These are phyloP conservation scores for Salarias fasciatus DNA, from an alignment of 2,797 vertebrate species.

Conservation along the genomic window DNA sequence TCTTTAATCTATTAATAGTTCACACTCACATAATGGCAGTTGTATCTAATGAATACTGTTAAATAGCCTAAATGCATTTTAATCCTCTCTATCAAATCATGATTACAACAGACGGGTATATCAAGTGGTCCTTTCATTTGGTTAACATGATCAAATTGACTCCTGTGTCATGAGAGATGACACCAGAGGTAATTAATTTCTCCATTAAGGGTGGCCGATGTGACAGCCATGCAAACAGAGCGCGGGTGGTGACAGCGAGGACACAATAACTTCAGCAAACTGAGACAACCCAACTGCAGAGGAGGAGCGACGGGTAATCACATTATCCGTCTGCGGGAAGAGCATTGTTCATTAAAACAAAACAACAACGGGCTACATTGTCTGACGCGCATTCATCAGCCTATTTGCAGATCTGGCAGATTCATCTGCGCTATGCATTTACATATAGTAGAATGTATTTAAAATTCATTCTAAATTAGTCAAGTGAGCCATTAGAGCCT, in stretches of 20 bases:
- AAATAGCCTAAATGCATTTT: conserved; percentile 79
- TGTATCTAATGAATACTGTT: conserved; percentile 76
- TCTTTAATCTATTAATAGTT: conserved; percentile 74
- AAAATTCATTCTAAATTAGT: conserved; percentile 80
- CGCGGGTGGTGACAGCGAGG: conserved; percentile 67
- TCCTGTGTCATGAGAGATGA: conserved; percentile 81
- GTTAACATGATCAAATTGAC: conserved; percentile 85
- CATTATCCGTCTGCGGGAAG: conserved; percentile 83
- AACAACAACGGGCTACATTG: conserved; percentile 70
- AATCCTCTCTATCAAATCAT: conserved; percentile 76
- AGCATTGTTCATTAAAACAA: conserved; percentile 84
- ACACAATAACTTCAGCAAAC: conserved; percentile 79
- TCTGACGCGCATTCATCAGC: conserved; percentile 77
- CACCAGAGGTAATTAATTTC: conserved; percentile 84
- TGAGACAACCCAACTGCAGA: conserved; percentile 73
- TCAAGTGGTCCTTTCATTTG: conserved; percentile 79
- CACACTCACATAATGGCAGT: conserved; percentile 65
- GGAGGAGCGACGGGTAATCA: conserved; percentile 83
- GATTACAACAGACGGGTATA: conserved; percentile 78
- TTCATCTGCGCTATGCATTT: conserved; percentile 73
- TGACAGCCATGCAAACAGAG: conserved; percentile 84
- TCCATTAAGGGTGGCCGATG: conserved; percentile 82
- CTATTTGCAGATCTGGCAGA: conserved; percentile 82
- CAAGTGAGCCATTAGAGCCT: conserved; percentile 76
- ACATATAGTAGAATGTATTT: conserved; percentile 84